Base-by-base conservation (phyloP, 2,888 invertebrate species). In the Uropetala carovei region DNA sequence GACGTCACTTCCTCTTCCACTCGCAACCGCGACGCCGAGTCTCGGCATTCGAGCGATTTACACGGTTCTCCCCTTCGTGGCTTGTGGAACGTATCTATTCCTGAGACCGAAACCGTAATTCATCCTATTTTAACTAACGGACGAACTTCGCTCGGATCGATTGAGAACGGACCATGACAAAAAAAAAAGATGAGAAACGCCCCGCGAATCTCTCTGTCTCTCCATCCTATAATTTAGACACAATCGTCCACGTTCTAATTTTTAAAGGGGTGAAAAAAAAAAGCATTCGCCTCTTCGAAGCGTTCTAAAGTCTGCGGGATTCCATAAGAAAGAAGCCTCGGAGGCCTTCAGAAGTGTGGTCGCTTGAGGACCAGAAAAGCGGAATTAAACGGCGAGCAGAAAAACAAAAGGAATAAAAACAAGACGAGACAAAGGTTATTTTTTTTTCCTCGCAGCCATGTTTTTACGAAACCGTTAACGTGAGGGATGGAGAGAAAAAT, bases 161-260 rank as follows among this genome's bases (percentile, higher is more conserved):
- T 10, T 68, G 43, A n/a, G n/a, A 43, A 43, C 43, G 68, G 68
- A 68, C 68, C n/a, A 18, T 22, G 75, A 75, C 75, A 18, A 68
- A 75, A 75, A 75, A 75, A 75, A 75, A 14, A 75, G 75, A 75
- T 43, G 43, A 43, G 4, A 22, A 75, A 75, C 27, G 22, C 22
- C 18, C 27, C 75, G 75, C 2, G 16, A 75, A 22, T 22, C 43
- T 43, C 43, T 43, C 43, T 43, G 1, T 43, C 43, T 43, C 43
- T 43, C 75, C 75, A 75, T 75, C 75, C 75, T 75, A 75, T 75
- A 75, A 75, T 75, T 75, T 75, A 22, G 18, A 68, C 68, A 22
- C 68, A 68, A 75, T 75, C 75, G 75, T 75, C 75, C 75, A 10
- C 27, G 75, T 75, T 75, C 22, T 27, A 27, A 75, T 75, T 75